Base-by-base conservation (phyloP, 2,797 vertebrate genomes). In the Chaetodon trifasciatus region DNA sequence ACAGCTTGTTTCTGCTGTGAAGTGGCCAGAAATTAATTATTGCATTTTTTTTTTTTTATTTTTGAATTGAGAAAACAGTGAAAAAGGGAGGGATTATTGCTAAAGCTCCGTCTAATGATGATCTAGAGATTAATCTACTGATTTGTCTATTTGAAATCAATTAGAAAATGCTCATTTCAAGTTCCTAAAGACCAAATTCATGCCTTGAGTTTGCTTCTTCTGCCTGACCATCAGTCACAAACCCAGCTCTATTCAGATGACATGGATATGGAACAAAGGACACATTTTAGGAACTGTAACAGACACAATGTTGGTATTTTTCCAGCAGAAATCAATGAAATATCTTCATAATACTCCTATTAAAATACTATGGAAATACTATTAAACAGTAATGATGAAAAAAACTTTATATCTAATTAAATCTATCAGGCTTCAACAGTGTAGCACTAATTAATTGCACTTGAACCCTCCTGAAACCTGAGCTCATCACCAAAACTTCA, bases 381-480 rank as follows among this genome's bases (percentile, higher is more conserved):
- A 24, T 23, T 12, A 12, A 3, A 49, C 6, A 35, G 12, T 23
- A 15, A 39, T 49, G 28, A 4, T 32, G 28, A 32, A 32, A 32
- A 32, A 32, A 32, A 32, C 28, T 32, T 32, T 32, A 32, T 32
- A 32, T 32, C 28, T 32, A 32, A 32, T 24, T 56, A 2, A 35
- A 49, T 44, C 7, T 7, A 37, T 37, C 9, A 49, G 0, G 0
- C 37, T 16, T 46, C 24, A 55, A 21, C 52, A 37, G 9, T 58
- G 19, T 23, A 65, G 28, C 28, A 6, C 12, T 6, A 65, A 78
- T 73, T 56, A 70, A 70, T 79, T 56, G 63, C 12, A 46, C 32
- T 81, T 79, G 58, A 84, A 79, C 40, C 56, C 49, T 74, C 39
- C n/a, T 70, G 39, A 78, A 75, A 77, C 50, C 76, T 75, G 49